Evolutionary conservation across 2,797 vertebrate genomes (phyloP).

Genomic region (Spinus olivaceus): DNA sequence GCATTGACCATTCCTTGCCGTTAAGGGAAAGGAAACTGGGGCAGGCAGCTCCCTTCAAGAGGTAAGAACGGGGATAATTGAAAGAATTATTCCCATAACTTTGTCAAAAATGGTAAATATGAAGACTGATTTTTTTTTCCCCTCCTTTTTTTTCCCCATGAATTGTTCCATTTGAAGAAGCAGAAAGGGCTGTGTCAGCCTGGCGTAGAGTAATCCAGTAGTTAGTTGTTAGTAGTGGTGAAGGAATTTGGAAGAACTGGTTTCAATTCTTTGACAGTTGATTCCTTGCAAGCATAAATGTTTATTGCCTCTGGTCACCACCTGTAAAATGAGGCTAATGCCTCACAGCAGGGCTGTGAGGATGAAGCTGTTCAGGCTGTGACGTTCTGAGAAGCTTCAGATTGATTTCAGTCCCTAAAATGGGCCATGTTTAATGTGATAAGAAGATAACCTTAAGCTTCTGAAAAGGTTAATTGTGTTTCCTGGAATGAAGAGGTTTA

Average conservation of each 20-base stretch:
- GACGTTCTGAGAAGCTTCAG: neutral
- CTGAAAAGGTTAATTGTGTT: neutral
- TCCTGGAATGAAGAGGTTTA: neutral
- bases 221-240: neutral
- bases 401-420: neutral
- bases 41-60: neutral
- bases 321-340: neutral
- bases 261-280: conserved; percentile 25
- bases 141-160: neutral
- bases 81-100: neutral
- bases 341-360: neutral
- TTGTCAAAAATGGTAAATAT: neutral
- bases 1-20: neutral
- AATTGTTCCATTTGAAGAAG: neutral
- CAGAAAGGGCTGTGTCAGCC: neutral
- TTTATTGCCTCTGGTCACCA: conserved; percentile 18
- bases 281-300: neutral
- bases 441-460: neutral
- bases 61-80: neutral
- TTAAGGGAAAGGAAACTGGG: neutral
- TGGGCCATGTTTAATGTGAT: neutral
- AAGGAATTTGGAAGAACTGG: conserved; percentile 23
- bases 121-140: neutral
- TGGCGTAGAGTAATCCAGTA: neutral
- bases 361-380: neutral